These are phyloP conservation scores for Magallana gigas DNA, from an alignment of 1,140 invertebrate species.

Conservation along the genomic window DNA sequence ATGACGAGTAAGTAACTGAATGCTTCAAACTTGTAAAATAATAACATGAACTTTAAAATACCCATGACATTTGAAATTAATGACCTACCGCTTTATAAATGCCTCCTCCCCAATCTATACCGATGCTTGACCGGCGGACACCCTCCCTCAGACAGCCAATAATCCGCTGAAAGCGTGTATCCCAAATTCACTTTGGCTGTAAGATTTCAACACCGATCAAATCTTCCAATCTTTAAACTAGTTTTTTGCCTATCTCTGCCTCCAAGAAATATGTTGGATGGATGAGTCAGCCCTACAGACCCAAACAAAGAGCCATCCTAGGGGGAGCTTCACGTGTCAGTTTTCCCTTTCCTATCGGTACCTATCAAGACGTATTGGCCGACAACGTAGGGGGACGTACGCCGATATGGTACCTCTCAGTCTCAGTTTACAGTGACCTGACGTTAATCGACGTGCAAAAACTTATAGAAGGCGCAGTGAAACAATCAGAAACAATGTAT, in stretches of 20 bases:
- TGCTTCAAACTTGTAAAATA: no score
- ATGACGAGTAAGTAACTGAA: no score
- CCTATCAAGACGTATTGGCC: slow-evolving; percentile 8
- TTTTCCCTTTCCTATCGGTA: neutral
- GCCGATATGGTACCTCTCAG: neutral
- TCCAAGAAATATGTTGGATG: neutral
- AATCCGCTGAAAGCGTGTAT: neutral
- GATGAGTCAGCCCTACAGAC: slow-evolving; percentile 8
- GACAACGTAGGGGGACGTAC: neutral
- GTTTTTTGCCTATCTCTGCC: slow-evolving; percentile 22
- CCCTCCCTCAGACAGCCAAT: neutral
- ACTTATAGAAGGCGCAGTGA: neutral
- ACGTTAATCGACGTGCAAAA: slow-evolving; percentile 28
- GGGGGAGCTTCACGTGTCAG: neutral
- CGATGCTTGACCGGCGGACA: neutral
- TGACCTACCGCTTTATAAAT: neutral
- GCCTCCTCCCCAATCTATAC: neutral
- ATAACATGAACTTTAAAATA: no score
- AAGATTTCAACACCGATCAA: slow-evolving; percentile 1
- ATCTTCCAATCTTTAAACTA: slow-evolving; percentile 1
- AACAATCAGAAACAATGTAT: neutral
- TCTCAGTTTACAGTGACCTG: neutral
- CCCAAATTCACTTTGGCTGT: slow-evolving; percentile 13
- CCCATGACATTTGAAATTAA: neutral
- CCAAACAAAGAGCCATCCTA: slow-evolving; percentile 5